Evolutionary conservation across 2,888 invertebrate genomes (phyloP).

Genomic region (Smittia sp.): DNA sequence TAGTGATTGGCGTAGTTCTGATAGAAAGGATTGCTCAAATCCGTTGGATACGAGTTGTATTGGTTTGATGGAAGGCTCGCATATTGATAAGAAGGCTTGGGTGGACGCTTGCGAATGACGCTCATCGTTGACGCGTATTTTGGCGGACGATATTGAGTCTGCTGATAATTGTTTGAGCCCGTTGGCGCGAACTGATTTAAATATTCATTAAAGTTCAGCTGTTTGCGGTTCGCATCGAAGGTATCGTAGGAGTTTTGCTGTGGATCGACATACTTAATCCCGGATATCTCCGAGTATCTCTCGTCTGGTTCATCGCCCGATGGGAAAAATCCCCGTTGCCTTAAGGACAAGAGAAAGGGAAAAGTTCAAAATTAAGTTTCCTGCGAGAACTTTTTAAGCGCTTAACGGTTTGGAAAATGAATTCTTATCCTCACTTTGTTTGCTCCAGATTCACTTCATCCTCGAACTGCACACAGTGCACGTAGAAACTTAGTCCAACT

Average conservation of each 20-base stretch:
- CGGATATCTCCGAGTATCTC: conserved; percentile 33
- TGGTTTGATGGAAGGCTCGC: neutral
- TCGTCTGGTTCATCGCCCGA: conserved; percentile 15
- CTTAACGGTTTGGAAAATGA: conserved; percentile 34
- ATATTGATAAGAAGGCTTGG: conserved; percentile 14
- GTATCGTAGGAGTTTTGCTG: neutral
- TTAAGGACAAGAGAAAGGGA: conserved; percentile 9
- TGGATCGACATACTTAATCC: conserved; percentile 2
- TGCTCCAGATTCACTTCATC: conserved; percentile 30
- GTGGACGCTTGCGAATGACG: conserved; percentile 15
- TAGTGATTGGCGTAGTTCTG: conserved; percentile 40
- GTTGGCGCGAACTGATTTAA: neutral
- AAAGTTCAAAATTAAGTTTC: conserved; percentile 11
- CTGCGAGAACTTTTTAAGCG: neutral
- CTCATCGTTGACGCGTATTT: neutral
- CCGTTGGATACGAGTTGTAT: neutral
- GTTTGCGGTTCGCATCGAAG: conserved; percentile 19
- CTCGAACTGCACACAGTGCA: conserved; percentile 6
- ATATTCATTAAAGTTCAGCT: conserved; percentile 33
- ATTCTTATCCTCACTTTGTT: conserved; percentile 24
- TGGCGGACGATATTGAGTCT: neutral
- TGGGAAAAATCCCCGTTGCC: conserved; percentile 29
- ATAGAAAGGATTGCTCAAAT: conserved; percentile 31
- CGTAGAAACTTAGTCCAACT: neutral
- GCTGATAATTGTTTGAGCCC: conserved; percentile 11